Conservation (phyloP, 2,888 invertebrate genomes). For the Euproctis similis region DNA sequence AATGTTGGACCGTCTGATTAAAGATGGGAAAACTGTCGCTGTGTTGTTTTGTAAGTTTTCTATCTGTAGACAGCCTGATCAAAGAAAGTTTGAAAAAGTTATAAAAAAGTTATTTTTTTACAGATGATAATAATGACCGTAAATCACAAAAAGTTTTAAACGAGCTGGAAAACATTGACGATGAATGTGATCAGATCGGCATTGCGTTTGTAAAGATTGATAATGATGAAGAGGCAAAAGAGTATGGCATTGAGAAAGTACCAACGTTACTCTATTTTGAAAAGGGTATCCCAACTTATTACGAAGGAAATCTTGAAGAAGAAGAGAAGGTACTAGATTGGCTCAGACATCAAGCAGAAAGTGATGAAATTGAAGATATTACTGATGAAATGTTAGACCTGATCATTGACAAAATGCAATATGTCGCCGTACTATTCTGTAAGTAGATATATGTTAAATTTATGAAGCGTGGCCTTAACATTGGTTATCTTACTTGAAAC, state of each 20-base stretch:
- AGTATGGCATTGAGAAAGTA: conserved; percentile 92
- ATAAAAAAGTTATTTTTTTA: conserved; percentile 14
- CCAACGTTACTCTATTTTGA: conserved; percentile 90
- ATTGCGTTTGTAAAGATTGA: conserved; percentile 95
- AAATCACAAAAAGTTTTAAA: conserved; percentile 89
- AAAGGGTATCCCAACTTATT: conserved; percentile 83
- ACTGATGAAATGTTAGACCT: conserved; percentile 95
- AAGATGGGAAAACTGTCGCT: conserved; percentile 91
- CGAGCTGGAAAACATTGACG: conserved; percentile 95
- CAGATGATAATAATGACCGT: conserved; percentile 92
- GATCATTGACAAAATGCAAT: conserved; percentile 89
- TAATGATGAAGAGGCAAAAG: conserved; percentile 90
- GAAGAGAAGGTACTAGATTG: conserved; percentile 91
- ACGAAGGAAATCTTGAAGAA: conserved; percentile 90
- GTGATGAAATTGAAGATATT: conserved; percentile 94
- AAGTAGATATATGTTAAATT: conserved; percentile 62
- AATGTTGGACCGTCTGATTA: conserved; percentile 92
- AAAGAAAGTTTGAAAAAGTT: conserved; percentile 1
- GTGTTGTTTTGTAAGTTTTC: conserved; percentile 89
- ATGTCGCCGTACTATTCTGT: conserved; percentile 95
- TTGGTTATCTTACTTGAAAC: conserved; percentile 36
- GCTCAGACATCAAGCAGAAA: conserved; percentile 89
- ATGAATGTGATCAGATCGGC: conserved; percentile 91
- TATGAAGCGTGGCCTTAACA: conserved; percentile 28
- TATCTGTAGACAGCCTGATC: conserved; percentile 5